Conservation (phyloP, 2,888 invertebrate species). For the Thumatha senex region DNA sequence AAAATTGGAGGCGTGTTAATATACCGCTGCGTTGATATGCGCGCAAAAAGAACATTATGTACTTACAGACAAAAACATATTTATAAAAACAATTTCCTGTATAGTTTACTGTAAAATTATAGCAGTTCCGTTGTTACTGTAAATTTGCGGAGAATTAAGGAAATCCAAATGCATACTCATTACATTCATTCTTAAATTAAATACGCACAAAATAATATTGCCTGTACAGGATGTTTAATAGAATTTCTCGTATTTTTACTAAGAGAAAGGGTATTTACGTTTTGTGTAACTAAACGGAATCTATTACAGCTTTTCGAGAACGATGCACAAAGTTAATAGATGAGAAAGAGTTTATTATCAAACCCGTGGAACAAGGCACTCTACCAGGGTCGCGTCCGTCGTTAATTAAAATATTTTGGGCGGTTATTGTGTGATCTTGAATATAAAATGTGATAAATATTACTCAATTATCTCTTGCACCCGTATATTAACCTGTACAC, state of each 20-base stretch:
- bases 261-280: constrained; percentile 2
- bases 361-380: neutral
- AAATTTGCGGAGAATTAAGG: neutral
- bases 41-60: too few species aligned
- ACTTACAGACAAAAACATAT: too few species aligned
- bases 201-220: neutral
- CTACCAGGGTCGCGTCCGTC: too few species aligned
- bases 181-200: neutral
- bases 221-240: neutral
- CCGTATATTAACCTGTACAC: too few species aligned
- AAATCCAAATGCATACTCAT: neutral
- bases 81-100: too few species aligned
- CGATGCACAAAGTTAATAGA: constrained; percentile 13
- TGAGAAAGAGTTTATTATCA: neutral
- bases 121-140: too few species aligned
- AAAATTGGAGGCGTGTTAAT: too few species aligned
- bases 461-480: neutral
- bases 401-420: constrained; percentile 4
- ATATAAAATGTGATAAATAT: neutral
- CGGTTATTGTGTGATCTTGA: neutral
- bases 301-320: constrained; percentile 28
- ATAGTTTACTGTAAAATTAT: too few species aligned
- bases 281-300: constrained; percentile 11
- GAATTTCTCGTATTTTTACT: neutral
- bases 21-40: too few species aligned